These are phyloP conservation scores for Anthoscopus minutus DNA, from an alignment of 2,113 vertebrate species.

Conservation along the genomic window DNA sequence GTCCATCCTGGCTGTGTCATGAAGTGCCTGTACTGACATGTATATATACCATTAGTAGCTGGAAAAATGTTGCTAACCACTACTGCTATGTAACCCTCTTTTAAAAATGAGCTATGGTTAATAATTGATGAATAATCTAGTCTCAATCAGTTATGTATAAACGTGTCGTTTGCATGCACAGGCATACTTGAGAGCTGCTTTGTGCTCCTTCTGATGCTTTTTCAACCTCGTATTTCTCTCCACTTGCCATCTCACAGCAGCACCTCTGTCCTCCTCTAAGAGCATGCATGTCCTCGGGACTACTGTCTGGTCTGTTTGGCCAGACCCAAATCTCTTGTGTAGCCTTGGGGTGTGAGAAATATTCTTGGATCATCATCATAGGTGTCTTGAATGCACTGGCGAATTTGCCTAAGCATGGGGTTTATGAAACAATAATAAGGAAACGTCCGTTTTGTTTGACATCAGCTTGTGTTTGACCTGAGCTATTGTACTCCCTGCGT, in stretches of 20 bases:
- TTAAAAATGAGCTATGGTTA: not conserved
- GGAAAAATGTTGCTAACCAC: too few species aligned
- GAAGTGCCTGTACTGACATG: too few species aligned
- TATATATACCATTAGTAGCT: not conserved
- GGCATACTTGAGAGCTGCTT: not conserved
- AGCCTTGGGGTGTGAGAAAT: not conserved
- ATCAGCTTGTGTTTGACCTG: not conserved
- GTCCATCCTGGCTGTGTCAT: not conserved
- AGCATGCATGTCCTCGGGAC: accelerated
- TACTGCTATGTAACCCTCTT: not conserved
- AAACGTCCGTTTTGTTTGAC: not conserved
- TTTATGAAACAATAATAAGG: not conserved
- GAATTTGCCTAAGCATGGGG: accelerated
- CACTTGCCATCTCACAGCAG: not conserved
- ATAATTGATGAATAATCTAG: not conserved
- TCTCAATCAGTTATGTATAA: not conserved
- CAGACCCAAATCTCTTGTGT: not conserved
- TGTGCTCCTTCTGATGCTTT: not conserved
- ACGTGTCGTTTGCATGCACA: not conserved
- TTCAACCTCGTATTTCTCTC: not conserved
- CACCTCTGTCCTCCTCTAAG: not conserved
- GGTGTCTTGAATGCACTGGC: not conserved
- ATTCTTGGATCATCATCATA: not conserved
- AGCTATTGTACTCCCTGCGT: not conserved
- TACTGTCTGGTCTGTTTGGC: not conserved